Evolutionary conservation across 2,113 vertebrate species (phyloP), one percentile per base, ranked within the genome.

Genomic region (Plestiodon gilberti): DNA sequence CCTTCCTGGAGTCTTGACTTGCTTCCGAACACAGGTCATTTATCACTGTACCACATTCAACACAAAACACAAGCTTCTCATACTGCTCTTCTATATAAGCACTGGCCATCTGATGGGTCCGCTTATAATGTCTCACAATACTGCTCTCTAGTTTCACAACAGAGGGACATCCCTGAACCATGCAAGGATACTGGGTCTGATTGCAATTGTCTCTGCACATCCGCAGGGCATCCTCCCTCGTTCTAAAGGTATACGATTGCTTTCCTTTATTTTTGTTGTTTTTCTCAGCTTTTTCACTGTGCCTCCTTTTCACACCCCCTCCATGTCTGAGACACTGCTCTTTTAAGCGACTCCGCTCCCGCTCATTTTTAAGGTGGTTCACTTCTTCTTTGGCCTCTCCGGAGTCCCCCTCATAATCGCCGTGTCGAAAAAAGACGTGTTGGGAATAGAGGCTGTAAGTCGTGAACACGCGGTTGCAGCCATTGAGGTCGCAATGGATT

Each of bases 151-250:
- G 84, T 1, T 96, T 97, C 64, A 99, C 98, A 0, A 99, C 98
- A 1, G 98, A 98, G 84, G 97, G 95, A 38, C 99, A 99, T 8
- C 98, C 97, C 93, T 98, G 97, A 6, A 99, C 88, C 98, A 99
- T 98, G 95, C 99, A 99, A 0, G 99, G 99, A 85, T 97, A 99
- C 75, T 98, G 97, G 0, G 96, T 97, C 35, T 96, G 96, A 70
- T 97, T 89, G 74, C 95, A 97, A 20, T 98, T 97, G 93, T 98
- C 98, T 78, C 97, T 97, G 85, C 99, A 99, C 98, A 99, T 98
- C 86, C 98, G 97, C 33, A 99, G 94, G 33, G 98, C 99, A 95
- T 99, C 98, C 87, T 98, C 98, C 23, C 94, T 96, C 8, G 96
- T 96, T 95, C 96, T 97, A 86, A 97, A 97, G 88, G n/a, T 94